Evolutionary conservation across 2,888 invertebrate species (phyloP).

Genomic region (Norana najaformis): DNA sequence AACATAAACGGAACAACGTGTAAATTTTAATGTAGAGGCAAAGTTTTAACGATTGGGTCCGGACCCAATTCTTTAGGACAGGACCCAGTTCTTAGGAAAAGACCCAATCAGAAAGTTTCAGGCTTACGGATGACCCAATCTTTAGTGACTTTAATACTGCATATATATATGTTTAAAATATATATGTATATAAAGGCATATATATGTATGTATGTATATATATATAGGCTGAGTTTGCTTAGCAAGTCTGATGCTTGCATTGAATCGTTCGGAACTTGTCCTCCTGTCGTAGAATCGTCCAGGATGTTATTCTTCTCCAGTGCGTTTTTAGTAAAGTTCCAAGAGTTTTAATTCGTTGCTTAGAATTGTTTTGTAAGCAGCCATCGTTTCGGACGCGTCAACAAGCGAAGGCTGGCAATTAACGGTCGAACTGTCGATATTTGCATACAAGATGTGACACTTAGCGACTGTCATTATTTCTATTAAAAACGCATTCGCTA

Average conservation of each 20-base stretch:
- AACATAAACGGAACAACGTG: no score
- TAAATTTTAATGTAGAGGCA: no score
- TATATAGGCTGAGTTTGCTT: no score
- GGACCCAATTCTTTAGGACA: no score
- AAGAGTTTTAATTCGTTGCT: background rate
- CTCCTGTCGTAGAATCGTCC: background rate
- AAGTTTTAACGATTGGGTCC: no score
- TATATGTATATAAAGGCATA: no score
- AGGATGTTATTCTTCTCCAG: background rate
- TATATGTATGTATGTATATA: no score
- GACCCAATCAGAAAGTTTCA: no score
- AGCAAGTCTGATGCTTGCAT: background rate
- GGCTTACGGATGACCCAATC: no score
- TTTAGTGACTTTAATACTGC: no score
- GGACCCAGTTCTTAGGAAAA: no score
- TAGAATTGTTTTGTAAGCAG: background rate
- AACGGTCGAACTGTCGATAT: background rate
- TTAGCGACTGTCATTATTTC: background rate
- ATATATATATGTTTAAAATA: no score
- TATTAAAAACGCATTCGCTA: background rate
- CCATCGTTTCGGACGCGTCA: background rate
- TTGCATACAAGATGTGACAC: constrained; percentile 13
- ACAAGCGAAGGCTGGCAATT: background rate
- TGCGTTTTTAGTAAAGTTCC: background rate
- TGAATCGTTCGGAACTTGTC: background rate